These are phyloP conservation scores for Arothron firmamentum DNA, from an alignment of 2,113 vertebrate genomes.

Conservation along the genomic window DNA sequence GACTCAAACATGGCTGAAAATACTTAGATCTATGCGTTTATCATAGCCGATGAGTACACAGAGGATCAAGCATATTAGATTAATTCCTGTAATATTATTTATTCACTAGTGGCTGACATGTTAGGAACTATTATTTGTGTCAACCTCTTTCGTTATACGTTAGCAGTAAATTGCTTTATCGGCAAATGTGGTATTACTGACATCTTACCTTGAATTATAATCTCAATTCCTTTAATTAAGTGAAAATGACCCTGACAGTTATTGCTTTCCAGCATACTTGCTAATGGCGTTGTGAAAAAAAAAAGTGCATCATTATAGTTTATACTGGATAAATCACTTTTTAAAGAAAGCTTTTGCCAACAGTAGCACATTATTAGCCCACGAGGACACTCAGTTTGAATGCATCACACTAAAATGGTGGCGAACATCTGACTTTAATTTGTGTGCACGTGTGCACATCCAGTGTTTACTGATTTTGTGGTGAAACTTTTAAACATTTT, in stretches of 20 bases:
- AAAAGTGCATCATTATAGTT: constrained; percentile 62
- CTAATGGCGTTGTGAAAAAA: constrained; percentile 76
- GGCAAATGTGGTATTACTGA: constrained; percentile 86
- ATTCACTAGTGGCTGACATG: constrained; percentile 82
- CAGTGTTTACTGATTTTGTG: constrained; percentile 33
- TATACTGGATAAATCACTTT: constrained; percentile 73
- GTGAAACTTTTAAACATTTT: constrained; percentile 6
- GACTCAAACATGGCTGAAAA: too few species aligned
- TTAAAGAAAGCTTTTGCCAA: constrained; percentile 57
- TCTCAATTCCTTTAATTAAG: constrained; percentile 99
- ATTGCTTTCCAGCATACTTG: constrained; percentile 84
- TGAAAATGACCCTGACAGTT: constrained; percentile 89
- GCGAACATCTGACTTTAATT: constrained; percentile 31
- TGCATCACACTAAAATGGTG: constrained; percentile 46
- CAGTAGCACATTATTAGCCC: constrained; percentile 67
- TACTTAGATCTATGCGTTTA: too few species aligned
- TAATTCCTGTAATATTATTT: constrained; percentile 89
- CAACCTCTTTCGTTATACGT: constrained; percentile 81
- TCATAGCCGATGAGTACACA: too few species aligned
- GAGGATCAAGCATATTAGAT: constrained; percentile 67
- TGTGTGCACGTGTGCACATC: too few species aligned
- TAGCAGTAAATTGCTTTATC: constrained; percentile 81
- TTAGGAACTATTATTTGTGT: constrained; percentile 95
- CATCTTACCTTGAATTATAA: constrained; percentile 84
- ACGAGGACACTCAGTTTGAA: constrained; percentile 57